Conservation (phyloP, 2,797 vertebrate species). For the Syngnathus rostellatus region DNA sequence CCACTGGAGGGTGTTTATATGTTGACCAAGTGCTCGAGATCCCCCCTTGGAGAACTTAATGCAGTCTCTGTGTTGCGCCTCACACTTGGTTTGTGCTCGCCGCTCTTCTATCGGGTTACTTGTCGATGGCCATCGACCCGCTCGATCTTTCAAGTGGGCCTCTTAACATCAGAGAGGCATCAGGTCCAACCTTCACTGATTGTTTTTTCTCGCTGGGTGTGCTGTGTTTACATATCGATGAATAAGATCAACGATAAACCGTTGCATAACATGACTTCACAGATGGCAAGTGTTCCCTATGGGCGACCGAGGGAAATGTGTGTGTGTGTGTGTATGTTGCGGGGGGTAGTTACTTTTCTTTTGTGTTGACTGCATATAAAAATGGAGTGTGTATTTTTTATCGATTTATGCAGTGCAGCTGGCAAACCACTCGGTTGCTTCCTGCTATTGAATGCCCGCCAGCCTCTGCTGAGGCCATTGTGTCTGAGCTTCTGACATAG, state of each 20-base stretch:
- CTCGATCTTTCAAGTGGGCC: background rate
- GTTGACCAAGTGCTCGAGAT: constrained; percentile 26
- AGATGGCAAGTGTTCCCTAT: no score
- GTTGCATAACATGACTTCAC: no score
- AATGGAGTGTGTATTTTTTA: constrained; percentile 22
- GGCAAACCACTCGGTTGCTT: constrained; percentile 26
- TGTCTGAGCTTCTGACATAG: constrained; percentile 17
- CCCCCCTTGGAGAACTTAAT: background rate
- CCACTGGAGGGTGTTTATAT: constrained; percentile 25
- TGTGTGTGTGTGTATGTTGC: no score
- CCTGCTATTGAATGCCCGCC: constrained; percentile 32
- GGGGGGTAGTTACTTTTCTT: no score
- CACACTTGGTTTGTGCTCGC: constrained; percentile 11
- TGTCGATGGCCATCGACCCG: background rate
- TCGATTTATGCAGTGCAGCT: constrained; percentile 28
- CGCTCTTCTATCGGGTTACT: background rate
- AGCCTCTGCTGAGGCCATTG: constrained; percentile 10
- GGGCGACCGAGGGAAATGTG: no score
- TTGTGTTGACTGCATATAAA: no score
- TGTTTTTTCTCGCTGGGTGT: background rate
- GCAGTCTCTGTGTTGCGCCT: constrained; percentile 8
- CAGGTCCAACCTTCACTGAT: background rate
- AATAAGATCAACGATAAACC: background rate
- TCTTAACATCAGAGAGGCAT: background rate
- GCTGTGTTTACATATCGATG: background rate